Conservation (phyloP, 2,113 vertebrate species). For the Leuciscus idus region DNA sequence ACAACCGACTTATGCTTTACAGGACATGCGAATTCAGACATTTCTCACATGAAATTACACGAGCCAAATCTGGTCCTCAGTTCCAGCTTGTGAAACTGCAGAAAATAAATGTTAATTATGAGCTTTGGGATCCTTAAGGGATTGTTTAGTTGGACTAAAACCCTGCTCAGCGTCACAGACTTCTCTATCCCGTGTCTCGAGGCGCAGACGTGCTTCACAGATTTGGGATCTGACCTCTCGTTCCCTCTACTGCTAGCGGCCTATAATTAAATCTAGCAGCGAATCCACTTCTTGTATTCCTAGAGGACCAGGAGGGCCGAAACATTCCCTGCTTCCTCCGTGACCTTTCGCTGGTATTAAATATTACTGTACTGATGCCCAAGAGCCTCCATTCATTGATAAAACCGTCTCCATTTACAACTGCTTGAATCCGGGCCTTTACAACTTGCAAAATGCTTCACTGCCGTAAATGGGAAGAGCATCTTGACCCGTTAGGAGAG, state of each 20-base stretch:
- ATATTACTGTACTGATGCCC: background rate
- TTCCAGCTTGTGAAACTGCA: slow-evolving; percentile 5
- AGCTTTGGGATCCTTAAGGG: background rate
- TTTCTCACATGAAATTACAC: slow-evolving; percentile 3
- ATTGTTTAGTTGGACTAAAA: slow-evolving; percentile 3
- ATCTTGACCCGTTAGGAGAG: background rate
- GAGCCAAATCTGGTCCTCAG: slow-evolving; percentile 1
- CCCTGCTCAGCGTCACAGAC: background rate
- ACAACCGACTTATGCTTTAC: background rate
- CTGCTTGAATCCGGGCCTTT: background rate
- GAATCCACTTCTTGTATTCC: slow-evolving; percentile 10
- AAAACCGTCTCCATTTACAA: slow-evolving; percentile 7
- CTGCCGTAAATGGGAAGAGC: background rate
- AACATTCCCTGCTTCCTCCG: background rate
- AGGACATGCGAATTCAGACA: background rate
- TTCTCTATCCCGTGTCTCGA: background rate
- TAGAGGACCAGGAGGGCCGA: slow-evolving; percentile 1
- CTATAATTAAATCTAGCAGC: slow-evolving; percentile 20
- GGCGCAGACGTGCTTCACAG: background rate
- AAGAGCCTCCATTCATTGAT: background rate
- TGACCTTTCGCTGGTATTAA: slow-evolving; percentile 32
- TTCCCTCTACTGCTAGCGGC: background rate
- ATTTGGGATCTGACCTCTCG: background rate
- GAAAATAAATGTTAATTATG: slow-evolving; percentile 17
- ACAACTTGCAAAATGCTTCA: background rate